A percentile compares a stretch with the other conserved stretches of the same genome.
Conservation (phyloP, 2,888 invertebrate species). For the Scaptomyza caliginosa region DNA sequence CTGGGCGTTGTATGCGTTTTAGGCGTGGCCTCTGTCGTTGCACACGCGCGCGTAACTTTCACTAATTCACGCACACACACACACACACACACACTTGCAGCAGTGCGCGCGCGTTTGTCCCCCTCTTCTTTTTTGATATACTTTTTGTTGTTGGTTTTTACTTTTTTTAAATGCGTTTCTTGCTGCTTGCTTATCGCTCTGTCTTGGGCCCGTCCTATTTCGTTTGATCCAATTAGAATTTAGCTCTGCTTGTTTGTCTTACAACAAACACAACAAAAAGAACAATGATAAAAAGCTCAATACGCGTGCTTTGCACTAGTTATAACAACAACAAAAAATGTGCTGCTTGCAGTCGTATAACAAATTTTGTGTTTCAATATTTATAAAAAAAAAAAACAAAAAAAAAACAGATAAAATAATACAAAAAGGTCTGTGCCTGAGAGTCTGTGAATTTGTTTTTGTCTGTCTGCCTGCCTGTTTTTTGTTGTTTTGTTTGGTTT, state of each 20-base stretch:
- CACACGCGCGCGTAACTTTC: conserved; percentile 62
- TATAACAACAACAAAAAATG: conserved; percentile 16
- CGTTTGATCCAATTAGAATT: conserved; percentile 34
- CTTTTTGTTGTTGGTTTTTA: conserved; percentile 14
- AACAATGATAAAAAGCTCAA: conserved; percentile 7
- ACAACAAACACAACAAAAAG: no score
- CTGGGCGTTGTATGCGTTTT: conserved; percentile 16
- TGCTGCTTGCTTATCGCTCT: conserved; percentile 29
- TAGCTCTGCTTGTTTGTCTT: conserved; percentile 10
- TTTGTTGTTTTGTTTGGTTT: conserved; percentile 24
- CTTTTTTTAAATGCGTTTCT: conserved; percentile 23
- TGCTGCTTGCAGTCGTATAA: conserved; percentile 23
- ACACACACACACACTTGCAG: conserved; percentile 41
- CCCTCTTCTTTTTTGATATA: conserved; percentile 1
- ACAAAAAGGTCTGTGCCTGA: conserved; percentile 26
- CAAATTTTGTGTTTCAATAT: conserved; percentile 17
- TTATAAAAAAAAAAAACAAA: no score
- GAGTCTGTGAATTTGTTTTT: conserved; percentile 33
- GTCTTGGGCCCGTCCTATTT: not conserved
- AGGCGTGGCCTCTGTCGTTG: conserved; percentile 32
- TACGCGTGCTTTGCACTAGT: conserved; percentile 32
- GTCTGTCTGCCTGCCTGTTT: conserved; percentile 12
- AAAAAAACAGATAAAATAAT: conserved; percentile 18
- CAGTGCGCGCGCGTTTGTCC: conserved; percentile 40
- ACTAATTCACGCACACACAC: conserved; percentile 49